Evolutionary conservation across 2,113 vertebrate genomes (phyloP), one percentile per base, ranked within the genome.

Genomic region (Anguilla rostrata): DNA sequence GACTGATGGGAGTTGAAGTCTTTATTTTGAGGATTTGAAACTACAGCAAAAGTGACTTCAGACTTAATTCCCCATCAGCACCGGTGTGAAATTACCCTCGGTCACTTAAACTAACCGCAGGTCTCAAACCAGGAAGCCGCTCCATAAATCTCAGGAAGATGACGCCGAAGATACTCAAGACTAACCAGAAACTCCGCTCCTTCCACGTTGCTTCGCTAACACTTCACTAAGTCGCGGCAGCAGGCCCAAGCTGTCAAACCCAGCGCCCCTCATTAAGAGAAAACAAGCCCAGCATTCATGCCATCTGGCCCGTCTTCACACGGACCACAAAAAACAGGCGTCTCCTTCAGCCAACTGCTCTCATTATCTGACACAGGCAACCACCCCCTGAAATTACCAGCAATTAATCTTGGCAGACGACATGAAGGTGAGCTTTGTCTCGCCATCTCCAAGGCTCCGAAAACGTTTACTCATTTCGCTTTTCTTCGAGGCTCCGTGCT

Each of bases 211-310:
- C 60, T 66, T 60, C 18, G 15, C 56, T 60, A 60, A 71, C 63
- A 71, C 63, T 71, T 34, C 71, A 34, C 34, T 7, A 8, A 12
- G 71, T 34, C 26, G 12, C 57, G 63, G 39, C 71, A 26, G 15
- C 82, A 5, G 60, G 82, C 18, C 82, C 29, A n/a, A 83, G 82
- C 34, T 34, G 82, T 83, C 82, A 75, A 66, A 71, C 20, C 26
- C 83, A 39, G 60, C 5, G 53, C n/a, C 81, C 53, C 83, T 71
- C 60, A 60, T 83, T 83, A 83, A 60, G 29, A 39, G 9, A 57
- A 83, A 83, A 83, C 82, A 83, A 39, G 57, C 53, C 34, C n/a
- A 53, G 18, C 82, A 60, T 83, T 83, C 82, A 83, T 63, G 26
- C 18, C 16, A 26, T 63, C 60, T 66, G 57, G 57, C 60, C 40